Base-by-base conservation (phyloP, 2,113 vertebrate genomes). In the Urocitellus parryii region DNA sequence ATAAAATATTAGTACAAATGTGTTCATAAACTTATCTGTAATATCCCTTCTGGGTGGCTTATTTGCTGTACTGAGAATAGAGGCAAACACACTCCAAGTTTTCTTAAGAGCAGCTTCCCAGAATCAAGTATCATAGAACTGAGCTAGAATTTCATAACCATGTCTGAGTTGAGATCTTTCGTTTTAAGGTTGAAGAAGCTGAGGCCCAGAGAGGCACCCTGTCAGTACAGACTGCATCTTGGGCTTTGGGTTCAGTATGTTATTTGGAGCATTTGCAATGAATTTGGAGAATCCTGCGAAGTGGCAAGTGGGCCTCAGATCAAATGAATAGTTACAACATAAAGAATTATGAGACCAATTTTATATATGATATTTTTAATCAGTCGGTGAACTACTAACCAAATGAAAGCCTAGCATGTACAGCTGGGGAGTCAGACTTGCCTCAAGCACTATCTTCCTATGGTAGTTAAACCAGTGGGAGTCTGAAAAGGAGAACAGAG, bases 401-500 rank as follows among this genome's bases (percentile, higher is more conserved):
- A 70, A 92, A 42, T 70, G 53, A 92, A 94, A 80, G n/a, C 45
- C 68, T n/a, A 94, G 37, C n/a, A 27, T 74, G 24, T 42, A 58
- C n/a, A 94, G 17, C 76, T 63, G 25, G 10, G 53, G 17, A 89
- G 37, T 22, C 53, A 92, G n/a, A 87, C 32, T 27, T 72, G 74
- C 16, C 6, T 91, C n/a, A 85, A 72, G 22, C 34, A 76, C 37
- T 74, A 29, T 51, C 79, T 93, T 68, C 39, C 80, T 86, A 95
- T 29, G 74, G 34, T 78, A 79, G 68, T 88, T 81, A 97, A 95
- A 67, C 68, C 56, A 93, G n/a, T 78, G 17, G 48, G n/a, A 73
- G 37, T 94, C 89, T 78, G 88, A 83, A 91, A 96, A 95, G 93
- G 39, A 89, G 56, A 96, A 83, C 61, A 94, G 45, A 89, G 48